These are phyloP conservation scores for Ptilonorhynchus violaceus DNA, from an alignment of 2,113 vertebrate species.

Conservation along the genomic window DNA sequence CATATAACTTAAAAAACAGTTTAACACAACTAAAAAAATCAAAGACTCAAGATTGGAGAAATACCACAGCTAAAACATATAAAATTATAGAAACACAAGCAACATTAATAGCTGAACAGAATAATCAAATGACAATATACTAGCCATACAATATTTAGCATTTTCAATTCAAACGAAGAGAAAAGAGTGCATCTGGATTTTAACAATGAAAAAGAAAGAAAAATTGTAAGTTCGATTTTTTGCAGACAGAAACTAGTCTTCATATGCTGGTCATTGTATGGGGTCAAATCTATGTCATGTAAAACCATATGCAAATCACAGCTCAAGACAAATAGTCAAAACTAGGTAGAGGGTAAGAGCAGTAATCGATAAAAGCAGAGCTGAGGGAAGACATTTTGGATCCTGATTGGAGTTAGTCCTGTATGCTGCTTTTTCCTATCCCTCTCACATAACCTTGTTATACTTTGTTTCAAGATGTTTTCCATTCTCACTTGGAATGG, in stretches of 20 bases:
- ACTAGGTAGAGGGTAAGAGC: not conserved
- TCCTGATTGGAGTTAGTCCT: not conserved
- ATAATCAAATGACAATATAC: not conserved
- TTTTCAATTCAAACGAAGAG: rapidly evolving
- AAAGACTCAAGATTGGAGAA: not conserved
- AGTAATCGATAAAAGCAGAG: not conserved
- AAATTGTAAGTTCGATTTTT: not conserved
- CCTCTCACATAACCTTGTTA: not conserved
- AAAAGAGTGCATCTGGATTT: not conserved
- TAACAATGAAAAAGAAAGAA: not conserved
- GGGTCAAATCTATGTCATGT: not conserved
- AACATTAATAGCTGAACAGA: not conserved
- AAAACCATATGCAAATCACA: not conserved
- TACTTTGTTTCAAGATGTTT: not conserved
- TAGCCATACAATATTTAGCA: not conserved
- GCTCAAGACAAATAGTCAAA: not conserved
- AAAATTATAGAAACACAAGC: not conserved
- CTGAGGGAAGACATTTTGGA: not conserved
- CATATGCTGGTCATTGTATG: not conserved
- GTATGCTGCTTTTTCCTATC: not conserved
- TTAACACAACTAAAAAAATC: not conserved
- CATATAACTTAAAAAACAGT: not conserved
- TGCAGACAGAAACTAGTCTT: not conserved
- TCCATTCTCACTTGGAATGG: not conserved
- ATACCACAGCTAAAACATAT: not conserved